Conservation (phyloP, 1,140 invertebrate species). For the Triops cancriformis region DNA sequence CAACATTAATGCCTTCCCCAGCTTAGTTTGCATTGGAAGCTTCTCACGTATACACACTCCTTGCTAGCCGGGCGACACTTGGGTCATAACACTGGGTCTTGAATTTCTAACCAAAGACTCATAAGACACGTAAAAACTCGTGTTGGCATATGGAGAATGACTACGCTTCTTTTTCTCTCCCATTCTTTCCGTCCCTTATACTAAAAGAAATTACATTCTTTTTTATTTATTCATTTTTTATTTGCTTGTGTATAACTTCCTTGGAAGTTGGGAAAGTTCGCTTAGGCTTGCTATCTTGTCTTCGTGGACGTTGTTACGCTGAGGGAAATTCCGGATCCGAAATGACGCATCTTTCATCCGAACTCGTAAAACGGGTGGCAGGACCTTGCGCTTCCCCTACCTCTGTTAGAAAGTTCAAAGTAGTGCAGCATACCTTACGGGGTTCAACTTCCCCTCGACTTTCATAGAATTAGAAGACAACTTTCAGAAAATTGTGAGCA, state of each 20-base stretch:
- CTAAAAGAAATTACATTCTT: not conserved
- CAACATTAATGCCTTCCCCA: conserved; percentile 1
- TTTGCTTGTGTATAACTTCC: not conserved
- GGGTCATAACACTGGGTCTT: not conserved
- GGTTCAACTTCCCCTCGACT: not conserved
- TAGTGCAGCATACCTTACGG: not conserved
- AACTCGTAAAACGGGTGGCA: not conserved
- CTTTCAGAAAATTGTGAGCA: not conserved
- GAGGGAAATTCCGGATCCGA: not conserved
- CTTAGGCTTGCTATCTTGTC: not conserved
- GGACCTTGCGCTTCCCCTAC: not conserved
- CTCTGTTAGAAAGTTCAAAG: not conserved
- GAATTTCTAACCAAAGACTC: not conserved
- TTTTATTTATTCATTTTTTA: too few species aligned
- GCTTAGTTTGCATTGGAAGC: conserved; percentile 6
- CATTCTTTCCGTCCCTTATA: too few species aligned
- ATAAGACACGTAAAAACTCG: not conserved
- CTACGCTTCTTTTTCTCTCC: not conserved
- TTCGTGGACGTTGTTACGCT: not conserved
- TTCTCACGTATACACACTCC: not conserved
- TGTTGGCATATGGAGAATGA: not conserved
- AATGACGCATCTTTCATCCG: not conserved
- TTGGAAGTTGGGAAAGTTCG: not conserved
- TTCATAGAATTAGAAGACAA: not conserved
- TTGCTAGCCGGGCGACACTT: not conserved